Evolutionary conservation across 2,797 vertebrate genomes (phyloP).

Genomic region (Peromyscus nudipes): DNA sequence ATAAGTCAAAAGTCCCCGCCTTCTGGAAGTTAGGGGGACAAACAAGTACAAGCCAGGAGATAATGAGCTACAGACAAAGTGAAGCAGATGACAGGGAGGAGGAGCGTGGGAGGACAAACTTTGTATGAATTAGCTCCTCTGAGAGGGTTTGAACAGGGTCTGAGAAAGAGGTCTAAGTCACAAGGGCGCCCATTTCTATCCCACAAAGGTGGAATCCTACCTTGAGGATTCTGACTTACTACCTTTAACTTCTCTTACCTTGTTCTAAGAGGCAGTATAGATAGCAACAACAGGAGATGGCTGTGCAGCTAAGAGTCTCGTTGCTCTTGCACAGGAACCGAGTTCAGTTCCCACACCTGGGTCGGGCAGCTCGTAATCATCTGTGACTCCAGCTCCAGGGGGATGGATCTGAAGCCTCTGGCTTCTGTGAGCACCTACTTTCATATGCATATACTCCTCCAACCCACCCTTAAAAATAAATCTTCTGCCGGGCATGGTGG

Average conservation of each 20-base stretch:
- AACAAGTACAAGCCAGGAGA: background rate
- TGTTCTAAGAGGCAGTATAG: background rate
- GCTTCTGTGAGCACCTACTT: background rate
- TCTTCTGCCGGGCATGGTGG: background rate
- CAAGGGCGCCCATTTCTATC: background rate
- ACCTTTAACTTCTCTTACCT: background rate
- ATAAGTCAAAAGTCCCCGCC: background rate
- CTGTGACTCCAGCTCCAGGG: too few species aligned
- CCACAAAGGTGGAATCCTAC: background rate
- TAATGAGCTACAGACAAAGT: background rate
- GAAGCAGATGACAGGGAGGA: background rate
- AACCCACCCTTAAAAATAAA: background rate
- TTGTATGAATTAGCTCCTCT: slow-evolving; percentile 19
- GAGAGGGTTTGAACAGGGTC: background rate
- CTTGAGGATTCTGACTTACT: background rate
- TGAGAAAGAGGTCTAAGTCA: background rate
- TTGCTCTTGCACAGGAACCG: background rate
- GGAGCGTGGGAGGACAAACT: background rate
- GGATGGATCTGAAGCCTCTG: background rate
- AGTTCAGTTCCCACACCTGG: background rate
- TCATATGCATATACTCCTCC: background rate
- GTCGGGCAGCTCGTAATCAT: background rate
- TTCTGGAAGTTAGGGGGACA: background rate
- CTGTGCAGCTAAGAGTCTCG: background rate
- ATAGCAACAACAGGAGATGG: background rate